Percentiles rank a stretch among this genome's conserved stretches.
Evolutionary conservation across 2,113 vertebrate genomes (phyloP).

Genomic region (Poeciliopsis retropinna): DNA sequence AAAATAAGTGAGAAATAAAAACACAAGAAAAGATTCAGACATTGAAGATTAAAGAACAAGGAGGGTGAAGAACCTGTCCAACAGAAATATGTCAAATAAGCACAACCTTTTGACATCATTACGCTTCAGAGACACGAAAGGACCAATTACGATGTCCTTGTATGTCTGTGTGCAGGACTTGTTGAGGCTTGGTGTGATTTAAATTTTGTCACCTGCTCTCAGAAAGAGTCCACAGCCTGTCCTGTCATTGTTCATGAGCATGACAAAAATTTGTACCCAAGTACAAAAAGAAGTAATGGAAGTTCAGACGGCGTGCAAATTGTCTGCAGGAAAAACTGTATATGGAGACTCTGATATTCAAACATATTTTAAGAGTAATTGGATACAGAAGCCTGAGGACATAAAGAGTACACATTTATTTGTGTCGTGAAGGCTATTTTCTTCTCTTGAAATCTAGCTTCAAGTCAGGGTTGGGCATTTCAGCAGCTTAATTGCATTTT

Average conservation of each 20-base stretch:
- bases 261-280: neutral
- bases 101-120: conserved; percentile 1
- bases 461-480: neutral
- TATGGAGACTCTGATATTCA: neutral
- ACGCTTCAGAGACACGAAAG: too few species aligned
- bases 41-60: neutral
- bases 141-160: neutral
- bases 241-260: neutral
- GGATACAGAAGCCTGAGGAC: neutral
- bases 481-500: neutral
- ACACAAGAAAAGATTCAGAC: neutral
- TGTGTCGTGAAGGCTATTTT: neutral
- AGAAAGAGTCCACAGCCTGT: neutral
- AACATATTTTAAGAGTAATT: neutral
- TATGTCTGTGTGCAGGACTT: neutral
- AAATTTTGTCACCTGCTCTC: neutral
- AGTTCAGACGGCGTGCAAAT: neutral
- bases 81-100: neutral
- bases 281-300: neutral
- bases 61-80: neutral
- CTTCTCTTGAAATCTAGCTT: neutral
- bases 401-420: neutral
- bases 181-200: neutral
- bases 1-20: neutral
- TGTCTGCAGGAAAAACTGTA: neutral